A percentile compares a stretch with the other conserved stretches of the same genome.
Evolutionary conservation across 2,797 vertebrate species (phyloP).

Genomic region (Sebastes iracundus): DNA sequence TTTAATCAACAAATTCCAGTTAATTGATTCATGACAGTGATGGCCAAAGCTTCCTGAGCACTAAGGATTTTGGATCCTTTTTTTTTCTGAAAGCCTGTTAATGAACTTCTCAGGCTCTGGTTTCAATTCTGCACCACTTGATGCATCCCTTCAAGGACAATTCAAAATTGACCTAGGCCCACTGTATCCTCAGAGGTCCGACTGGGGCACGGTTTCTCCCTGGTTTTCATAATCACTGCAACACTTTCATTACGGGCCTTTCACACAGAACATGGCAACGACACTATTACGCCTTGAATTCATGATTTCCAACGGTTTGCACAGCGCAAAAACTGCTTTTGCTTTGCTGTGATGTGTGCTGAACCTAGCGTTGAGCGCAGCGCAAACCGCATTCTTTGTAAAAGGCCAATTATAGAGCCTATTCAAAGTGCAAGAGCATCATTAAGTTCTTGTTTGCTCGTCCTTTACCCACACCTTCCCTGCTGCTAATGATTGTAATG

Average conservation of each 20-base stretch:
- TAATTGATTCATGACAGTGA: neutral
- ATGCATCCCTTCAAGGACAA: neutral
- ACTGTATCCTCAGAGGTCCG: neutral
- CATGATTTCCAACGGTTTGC: no score
- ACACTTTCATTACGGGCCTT: neutral
- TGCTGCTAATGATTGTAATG: neutral
- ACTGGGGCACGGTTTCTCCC: neutral
- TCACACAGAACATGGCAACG: no score
- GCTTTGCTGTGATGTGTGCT: no score
- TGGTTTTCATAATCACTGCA: conserved; percentile 7
- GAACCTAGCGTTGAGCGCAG: no score
- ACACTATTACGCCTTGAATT: no score
- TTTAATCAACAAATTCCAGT: neutral
- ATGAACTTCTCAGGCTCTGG: neutral
- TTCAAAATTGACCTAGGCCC: neutral
- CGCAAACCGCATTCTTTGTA: no score
- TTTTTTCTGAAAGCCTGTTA: neutral
- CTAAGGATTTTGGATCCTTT: neutral
- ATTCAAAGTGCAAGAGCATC: conserved; percentile 11
- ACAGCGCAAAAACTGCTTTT: no score
- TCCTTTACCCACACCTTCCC: neutral
- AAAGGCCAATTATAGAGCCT: no score
- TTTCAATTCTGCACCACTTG: conserved; percentile 14
- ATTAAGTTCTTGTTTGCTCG: neutral
- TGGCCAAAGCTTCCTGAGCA: neutral